Evolutionary conservation across 2,113 vertebrate species (phyloP), one percentile per base, ranked within the genome.

Genomic region (Tetraodon nigroviridis): DNA sequence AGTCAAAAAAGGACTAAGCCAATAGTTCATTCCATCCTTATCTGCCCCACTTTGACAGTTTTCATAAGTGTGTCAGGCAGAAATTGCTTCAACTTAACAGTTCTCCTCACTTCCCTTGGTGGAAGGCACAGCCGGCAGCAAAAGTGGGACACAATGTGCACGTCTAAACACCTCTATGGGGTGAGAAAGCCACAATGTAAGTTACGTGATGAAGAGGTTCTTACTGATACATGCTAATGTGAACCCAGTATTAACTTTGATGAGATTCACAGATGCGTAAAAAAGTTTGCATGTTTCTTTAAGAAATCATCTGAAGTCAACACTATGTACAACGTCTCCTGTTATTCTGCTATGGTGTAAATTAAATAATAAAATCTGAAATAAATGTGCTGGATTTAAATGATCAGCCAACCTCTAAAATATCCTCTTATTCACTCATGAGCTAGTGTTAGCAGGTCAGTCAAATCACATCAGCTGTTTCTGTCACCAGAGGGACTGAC

Each of bases 201-300:
- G 41, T 29, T 32, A 68, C 71, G 73, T 50, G 69, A 61, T 79
- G 52, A 80, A 81, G 87, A 54, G 63, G 64, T 69, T 40, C 70
- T 58, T 49, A 44, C 72, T 81, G 77, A 80, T 69, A 78, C 47
- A 82, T 87, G 87, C 83, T 41, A 89, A 88, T 88, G 67, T 77
- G 83, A 14, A 52, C 50, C 77, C 41, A 62, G 76, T 79, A 78
- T 77, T 81, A 82, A 76, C 75, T 82, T 78, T 75, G 78, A 84
- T 85, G 76, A 83, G 79, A 84, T 75, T 58, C 62, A 51, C 67
- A 78, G 71, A 84, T 47, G 60, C 29, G 54, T 54, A 64, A 37
- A 37, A 37, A 37, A 2, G 32, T 37, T 12, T 37, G 7, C 32
- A 37, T 44, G 13, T 44, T 44, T 44, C 16, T 44, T 44, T 44